Evolutionary conservation across 2,888 invertebrate genomes (phyloP).

Genomic region (Mesorhabditis sp.): DNA sequence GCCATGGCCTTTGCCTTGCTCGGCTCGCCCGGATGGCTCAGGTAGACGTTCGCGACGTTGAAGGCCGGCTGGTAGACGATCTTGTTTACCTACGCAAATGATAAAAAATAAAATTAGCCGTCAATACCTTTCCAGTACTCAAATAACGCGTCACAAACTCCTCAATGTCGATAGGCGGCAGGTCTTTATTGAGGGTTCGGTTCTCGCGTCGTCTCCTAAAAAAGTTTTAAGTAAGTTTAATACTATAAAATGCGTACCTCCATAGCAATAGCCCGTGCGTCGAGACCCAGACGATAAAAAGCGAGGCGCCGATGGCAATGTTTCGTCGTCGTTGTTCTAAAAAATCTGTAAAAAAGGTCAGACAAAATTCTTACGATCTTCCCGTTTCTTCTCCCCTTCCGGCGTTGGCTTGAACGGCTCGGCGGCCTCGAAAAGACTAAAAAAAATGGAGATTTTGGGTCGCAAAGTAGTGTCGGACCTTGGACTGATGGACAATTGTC

Average conservation of each 20-base stretch:
- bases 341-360: neutral
- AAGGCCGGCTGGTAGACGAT: neutral
- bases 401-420: conserved; percentile 5
- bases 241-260: neutral
- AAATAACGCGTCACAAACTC: neutral
- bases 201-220: neutral
- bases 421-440: neutral
- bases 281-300: neutral
- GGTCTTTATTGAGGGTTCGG: neutral
- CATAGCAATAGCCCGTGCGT: neutral
- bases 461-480: no score
- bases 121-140: neutral
- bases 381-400: conserved; percentile 5
- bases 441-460: no score
- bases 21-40: neutral
- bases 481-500: no score
- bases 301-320: neutral
- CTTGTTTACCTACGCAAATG: neutral
- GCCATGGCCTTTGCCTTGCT: neutral
- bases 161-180: neutral
- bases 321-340: neutral
- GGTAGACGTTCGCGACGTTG: conserved; percentile 2
- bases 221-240: neutral
- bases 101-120: neutral
- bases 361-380: neutral